Conservation (phyloP, 1,140 invertebrate species). For the Acromyrmex charruanus region DNA sequence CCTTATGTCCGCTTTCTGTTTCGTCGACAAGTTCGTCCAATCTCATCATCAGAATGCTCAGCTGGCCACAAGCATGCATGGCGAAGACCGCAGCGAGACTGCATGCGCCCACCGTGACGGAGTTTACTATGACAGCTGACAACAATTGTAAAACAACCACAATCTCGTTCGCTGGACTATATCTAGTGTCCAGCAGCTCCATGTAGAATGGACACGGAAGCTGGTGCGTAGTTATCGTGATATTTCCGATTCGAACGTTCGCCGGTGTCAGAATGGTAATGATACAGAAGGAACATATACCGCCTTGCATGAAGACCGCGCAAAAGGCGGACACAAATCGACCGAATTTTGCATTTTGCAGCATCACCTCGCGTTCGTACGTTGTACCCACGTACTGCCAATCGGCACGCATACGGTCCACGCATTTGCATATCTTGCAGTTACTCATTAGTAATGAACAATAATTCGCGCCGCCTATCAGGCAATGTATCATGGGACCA, state of each 20-base stretch:
- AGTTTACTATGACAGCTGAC: conserved; percentile 56
- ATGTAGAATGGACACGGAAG: conserved; percentile 63
- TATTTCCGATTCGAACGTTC: conserved; percentile 47
- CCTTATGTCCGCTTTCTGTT: background rate
- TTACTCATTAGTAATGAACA: conserved; percentile 66
- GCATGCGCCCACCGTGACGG: conserved; percentile 62
- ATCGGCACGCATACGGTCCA: conserved; percentile 61
- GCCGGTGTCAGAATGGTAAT: conserved; percentile 68
- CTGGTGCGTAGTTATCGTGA: conserved; percentile 51
- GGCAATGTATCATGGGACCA: conserved; percentile 77
- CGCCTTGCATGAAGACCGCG: conserved; percentile 76
- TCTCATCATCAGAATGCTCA: conserved; percentile 61
- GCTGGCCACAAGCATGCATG: conserved; percentile 74
- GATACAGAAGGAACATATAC: conserved; percentile 76
- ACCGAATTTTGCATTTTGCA: conserved; percentile 60
- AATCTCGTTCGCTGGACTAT: conserved; percentile 68
- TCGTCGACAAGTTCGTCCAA: conserved; percentile 56
- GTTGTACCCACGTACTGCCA: conserved; percentile 34
- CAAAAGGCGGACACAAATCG: conserved; percentile 65
- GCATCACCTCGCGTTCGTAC: conserved; percentile 57
- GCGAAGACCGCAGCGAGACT: conserved; percentile 69
- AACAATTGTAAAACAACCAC: conserved; percentile 51
- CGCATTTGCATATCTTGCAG: conserved; percentile 69
- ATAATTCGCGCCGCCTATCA: conserved; percentile 80
- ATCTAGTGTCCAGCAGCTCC: conserved; percentile 49